These are phyloP conservation scores for Microchirus variegatus DNA, from an alignment of 2,797 vertebrate species.

Conservation along the genomic window DNA sequence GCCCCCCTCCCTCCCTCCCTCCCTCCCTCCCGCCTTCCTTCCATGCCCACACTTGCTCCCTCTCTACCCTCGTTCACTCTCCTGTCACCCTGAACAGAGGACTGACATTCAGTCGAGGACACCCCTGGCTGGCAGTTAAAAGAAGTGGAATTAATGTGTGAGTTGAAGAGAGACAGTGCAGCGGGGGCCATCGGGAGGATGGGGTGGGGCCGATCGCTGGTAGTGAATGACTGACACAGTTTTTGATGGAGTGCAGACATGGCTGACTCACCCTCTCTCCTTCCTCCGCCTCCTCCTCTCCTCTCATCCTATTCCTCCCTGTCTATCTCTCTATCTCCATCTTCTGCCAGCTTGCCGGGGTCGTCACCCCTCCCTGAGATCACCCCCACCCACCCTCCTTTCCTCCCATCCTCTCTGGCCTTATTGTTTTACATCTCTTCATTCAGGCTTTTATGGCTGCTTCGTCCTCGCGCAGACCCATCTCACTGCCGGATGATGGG, in stretches of 20 bases:
- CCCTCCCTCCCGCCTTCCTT: background rate
- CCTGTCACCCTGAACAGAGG: constrained; percentile 73
- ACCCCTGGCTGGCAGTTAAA: constrained; percentile 75
- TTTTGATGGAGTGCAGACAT: constrained; percentile 80
- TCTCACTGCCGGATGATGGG: constrained; percentile 71
- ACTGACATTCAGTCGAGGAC: constrained; percentile 81
- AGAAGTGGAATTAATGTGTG: constrained; percentile 79
- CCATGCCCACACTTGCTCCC: background rate
- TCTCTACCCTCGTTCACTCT: constrained; percentile 53
- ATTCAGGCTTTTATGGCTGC: constrained; percentile 78
- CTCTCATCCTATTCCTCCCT: constrained; percentile 37
- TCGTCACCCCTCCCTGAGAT: constrained; percentile 27
- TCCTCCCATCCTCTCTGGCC: constrained; percentile 62
- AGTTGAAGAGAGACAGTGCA: constrained; percentile 60
- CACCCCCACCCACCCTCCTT: background rate
- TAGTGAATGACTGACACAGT: constrained; percentile 75
- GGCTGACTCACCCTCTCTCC: constrained; percentile 67
- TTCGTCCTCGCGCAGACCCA: constrained; percentile 75
- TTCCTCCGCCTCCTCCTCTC: constrained; percentile 29
- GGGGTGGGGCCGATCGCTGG: constrained; percentile 43
- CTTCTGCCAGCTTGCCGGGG: constrained; percentile 39
- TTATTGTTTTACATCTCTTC: constrained; percentile 82
- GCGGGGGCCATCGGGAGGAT: constrained; percentile 35
- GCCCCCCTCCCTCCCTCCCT: background rate
- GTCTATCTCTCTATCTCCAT: constrained; percentile 47